Conservation (phyloP, 2,113 vertebrate genomes). For the Chaetorhynchus papuensis region DNA sequence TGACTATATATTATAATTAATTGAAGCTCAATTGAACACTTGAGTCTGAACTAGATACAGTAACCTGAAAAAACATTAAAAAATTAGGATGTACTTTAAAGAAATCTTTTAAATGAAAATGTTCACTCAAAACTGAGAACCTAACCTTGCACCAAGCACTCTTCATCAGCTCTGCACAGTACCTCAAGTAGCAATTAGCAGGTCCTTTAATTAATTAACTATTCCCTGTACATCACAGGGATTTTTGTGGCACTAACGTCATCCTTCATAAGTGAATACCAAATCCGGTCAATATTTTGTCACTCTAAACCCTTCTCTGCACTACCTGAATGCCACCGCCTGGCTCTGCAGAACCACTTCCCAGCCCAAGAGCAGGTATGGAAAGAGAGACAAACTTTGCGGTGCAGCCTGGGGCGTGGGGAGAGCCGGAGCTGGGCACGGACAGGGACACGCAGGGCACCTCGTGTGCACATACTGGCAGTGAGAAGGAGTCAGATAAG, state of each 20-base stretch:
- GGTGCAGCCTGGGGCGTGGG: not conserved
- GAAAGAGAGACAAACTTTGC: not conserved
- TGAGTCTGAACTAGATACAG: conserved; percentile 63
- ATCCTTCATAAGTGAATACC: conserved; percentile 67
- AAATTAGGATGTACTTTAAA: conserved; percentile 68
- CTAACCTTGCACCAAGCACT: conserved; percentile 68
- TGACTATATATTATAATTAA: conserved; percentile 75
- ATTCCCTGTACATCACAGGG: conserved; percentile 71
- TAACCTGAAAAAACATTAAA: conserved; percentile 60
- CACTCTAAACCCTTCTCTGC: conserved; percentile 51
- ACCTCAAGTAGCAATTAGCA: conserved; percentile 78
- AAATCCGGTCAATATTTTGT: conserved; percentile 77
- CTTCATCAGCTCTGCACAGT: conserved; percentile 69
- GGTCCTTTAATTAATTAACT: conserved; percentile 79
- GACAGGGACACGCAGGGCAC: not conserved
- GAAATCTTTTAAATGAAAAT: conserved; percentile 70
- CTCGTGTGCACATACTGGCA: not conserved
- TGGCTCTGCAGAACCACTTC: not conserved
- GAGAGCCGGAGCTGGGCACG: not conserved
- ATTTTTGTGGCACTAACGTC: conserved; percentile 71
- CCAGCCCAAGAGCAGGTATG: conserved; percentile 20
- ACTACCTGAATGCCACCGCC: conserved; percentile 39
- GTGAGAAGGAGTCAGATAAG: not conserved
- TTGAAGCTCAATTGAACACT: conserved; percentile 75
- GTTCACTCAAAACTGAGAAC: conserved; percentile 59